Evolutionary conservation across 2,797 vertebrate genomes (phyloP).

Genomic region (Myotis findleyi): DNA sequence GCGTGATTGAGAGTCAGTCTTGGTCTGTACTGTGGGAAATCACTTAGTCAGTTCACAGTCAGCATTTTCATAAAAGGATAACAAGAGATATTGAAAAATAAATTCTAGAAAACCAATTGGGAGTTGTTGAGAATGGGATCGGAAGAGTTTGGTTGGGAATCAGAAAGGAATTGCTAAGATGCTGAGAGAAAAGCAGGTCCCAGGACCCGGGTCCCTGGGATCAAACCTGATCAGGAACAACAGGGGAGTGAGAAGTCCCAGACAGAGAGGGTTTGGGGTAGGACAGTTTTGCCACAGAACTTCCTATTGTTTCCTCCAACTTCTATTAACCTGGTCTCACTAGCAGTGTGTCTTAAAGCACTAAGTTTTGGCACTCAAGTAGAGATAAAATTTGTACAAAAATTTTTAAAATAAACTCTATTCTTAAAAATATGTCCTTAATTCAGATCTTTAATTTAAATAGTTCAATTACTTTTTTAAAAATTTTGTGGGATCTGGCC

Average conservation of each 20-base stretch:
- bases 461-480: background rate
- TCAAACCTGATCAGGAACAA: background rate
- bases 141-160: background rate
- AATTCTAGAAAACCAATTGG: background rate
- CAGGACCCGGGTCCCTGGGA: background rate
- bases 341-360: background rate
- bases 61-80: constrained; percentile 9
- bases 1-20: background rate
- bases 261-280: background rate
- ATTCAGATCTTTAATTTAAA: constrained; percentile 45
- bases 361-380: background rate
- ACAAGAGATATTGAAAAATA: background rate
- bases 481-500: background rate
- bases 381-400: background rate
- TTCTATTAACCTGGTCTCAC: background rate
- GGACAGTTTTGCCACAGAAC: background rate
- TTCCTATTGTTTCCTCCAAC: background rate
- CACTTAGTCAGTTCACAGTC: background rate
- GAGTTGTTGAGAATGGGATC: background rate
- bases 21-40: background rate
- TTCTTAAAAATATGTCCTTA: constrained; percentile 29
- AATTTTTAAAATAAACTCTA: background rate
- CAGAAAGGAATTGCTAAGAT: background rate
- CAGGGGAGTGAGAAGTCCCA: background rate
- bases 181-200: background rate